Evolutionary conservation across 2,888 invertebrate genomes (phyloP).

Genomic region (Drosophila multiciliata): DNA sequence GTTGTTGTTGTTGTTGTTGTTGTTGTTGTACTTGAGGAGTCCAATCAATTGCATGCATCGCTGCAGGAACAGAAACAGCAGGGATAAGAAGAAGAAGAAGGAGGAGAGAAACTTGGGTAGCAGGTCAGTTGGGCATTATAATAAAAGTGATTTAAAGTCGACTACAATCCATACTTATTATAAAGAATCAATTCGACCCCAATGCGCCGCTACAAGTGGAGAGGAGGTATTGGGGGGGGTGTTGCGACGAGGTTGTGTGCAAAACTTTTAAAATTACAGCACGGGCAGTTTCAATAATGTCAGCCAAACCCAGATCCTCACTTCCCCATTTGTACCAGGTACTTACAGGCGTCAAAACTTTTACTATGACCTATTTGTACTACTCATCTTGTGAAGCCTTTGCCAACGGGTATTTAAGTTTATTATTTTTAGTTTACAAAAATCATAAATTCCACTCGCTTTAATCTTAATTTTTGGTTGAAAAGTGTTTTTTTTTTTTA

Average conservation of each 20-base stretch:
- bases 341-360: conserved; percentile 60
- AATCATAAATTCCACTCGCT: background rate
- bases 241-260: conserved; percentile 19
- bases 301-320: conserved; percentile 14
- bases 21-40: conserved; percentile 49
- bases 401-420: background rate
- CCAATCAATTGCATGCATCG: conserved; percentile 75
- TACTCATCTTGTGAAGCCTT: background rate
- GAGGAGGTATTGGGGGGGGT: background rate
- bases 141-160: conserved; percentile 69
- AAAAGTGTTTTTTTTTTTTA: background rate
- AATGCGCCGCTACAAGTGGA: conserved; percentile 40
- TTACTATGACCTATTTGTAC: conserved; percentile 13
- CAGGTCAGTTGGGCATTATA: conserved; percentile 49
- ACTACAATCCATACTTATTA: conserved; percentile 57
- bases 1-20: background rate
- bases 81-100: conserved; percentile 5
- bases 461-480: background rate
- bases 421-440: background rate
- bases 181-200: conserved; percentile 71
- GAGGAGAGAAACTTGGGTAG: background rate
- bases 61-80: background rate
- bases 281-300: conserved; percentile 73
- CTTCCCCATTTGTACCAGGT: conserved; percentile 27
- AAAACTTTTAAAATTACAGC: conserved; percentile 78